Base-by-base conservation (phyloP, 2,888 invertebrate genomes). In the Eubasilissa splendida region DNA sequence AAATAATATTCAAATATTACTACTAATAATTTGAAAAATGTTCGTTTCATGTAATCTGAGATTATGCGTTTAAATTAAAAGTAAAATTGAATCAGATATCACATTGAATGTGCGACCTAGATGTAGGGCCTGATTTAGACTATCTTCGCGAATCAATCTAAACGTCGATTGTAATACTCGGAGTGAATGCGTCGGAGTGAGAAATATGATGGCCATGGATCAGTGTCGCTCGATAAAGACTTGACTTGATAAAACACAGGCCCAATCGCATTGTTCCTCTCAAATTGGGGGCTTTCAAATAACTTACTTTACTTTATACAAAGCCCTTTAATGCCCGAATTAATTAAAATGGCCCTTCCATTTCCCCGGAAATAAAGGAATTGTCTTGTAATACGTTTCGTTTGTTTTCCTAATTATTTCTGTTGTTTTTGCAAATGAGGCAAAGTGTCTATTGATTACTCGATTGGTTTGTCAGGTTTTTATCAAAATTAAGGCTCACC, bases 241-340 rank as follows among this genome's bases (percentile, higher is more conserved):
- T 68, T 50, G 33, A 70, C 70, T 70, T 70, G 54, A 70, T 70
- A 70, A 70, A 70, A 54, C 70, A 70, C 70, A 70, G 70, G 11
- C 52, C 22, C 54, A 54, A 70, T 59, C 58, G 74, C 59, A 74
- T 59, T 74, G 74, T 74, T 58, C 42, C 14, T 14, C 14, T 33
- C 12, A 42, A 52, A 58, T 58, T 31, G 63, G 33, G 14, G 50
- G 56, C 74, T 42, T 59, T 74, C 50, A 59, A 74, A 59, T 74
- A 74, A 74, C 58, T 74, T 31, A 59, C 54, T 71, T 53, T 71
- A 71, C 59, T 76, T 76, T 63, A 31, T 53, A 70, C 22, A 70
- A 76, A 76, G 63, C 63, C 63, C 76, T 22, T 76, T 76, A 76
- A 76, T 76, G 63, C 63, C 52, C 63, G 76, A 76, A 76, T 76